These are phyloP conservation scores for Ligdia adustata DNA, from an alignment of 2,888 invertebrate genomes.

Conservation along the genomic window DNA sequence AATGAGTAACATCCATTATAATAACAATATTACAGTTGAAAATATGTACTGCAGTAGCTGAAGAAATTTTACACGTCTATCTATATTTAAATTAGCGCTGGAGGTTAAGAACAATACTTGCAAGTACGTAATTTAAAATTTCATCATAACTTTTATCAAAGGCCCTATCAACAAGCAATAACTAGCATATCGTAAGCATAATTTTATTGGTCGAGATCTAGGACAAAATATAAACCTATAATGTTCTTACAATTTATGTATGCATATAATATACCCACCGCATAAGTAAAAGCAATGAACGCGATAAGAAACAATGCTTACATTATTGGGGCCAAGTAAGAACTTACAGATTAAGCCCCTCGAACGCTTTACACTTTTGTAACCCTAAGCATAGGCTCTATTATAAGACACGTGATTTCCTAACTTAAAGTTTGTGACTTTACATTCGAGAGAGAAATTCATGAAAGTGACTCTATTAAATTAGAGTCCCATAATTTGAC, in stretches of 20 bases:
- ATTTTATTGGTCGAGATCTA: constrained; percentile 59
- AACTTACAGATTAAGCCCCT: constrained; percentile 41
- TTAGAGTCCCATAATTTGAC: too few relatives aligned
- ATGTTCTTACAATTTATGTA: not conserved
- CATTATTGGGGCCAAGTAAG: constrained; percentile 58
- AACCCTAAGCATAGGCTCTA: too few relatives aligned
- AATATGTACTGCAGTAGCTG: too few relatives aligned
- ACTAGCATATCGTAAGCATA: constrained; percentile 27
- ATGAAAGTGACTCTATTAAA: too few relatives aligned
- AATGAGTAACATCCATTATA: too few relatives aligned
- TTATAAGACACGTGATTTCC: too few relatives aligned
- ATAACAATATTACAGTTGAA: too few relatives aligned
- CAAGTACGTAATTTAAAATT: constrained; percentile 6
- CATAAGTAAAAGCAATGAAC: constrained; percentile 54
- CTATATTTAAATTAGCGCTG: too few relatives aligned
- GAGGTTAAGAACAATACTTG: not conserved
- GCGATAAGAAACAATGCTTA: constrained; percentile 69
- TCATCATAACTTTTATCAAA: constrained; percentile 12
- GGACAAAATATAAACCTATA: constrained; percentile 52
- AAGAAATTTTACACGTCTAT: too few relatives aligned
- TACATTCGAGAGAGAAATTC: too few relatives aligned
- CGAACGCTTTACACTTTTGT: not conserved
- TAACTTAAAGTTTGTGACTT: too few relatives aligned
- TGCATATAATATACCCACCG: constrained; percentile 3
- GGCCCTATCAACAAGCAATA: constrained; percentile 24